Conservation (phyloP, 2,888 invertebrate genomes). For the Pachydiplax longipennis region DNA sequence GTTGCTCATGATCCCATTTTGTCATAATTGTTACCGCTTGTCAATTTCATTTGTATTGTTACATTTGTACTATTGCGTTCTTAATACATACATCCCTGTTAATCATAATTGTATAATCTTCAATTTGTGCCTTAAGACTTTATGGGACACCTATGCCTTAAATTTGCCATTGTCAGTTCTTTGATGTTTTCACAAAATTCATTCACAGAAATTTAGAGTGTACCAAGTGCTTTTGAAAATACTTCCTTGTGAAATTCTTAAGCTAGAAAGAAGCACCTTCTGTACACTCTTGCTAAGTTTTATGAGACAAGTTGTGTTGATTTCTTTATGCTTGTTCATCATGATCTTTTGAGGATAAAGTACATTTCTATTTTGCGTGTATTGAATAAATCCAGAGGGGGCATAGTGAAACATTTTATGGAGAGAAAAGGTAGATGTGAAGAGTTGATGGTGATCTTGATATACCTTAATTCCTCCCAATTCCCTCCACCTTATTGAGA, state of each 20-base stretch:
- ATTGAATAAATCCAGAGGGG: conserved; percentile 26
- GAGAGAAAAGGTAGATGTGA: conserved; percentile 2
- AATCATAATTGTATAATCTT: conserved; percentile 48
- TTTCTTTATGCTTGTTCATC: background rate
- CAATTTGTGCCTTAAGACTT: conserved; percentile 49
- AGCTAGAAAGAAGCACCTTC: background rate
- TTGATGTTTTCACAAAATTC: background rate
- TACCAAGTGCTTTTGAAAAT: conserved; percentile 12
- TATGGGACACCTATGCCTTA: conserved; percentile 52
- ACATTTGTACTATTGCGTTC: conserved; percentile 49
- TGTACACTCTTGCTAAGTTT: background rate
- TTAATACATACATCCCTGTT: conserved; percentile 50
- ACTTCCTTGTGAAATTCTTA: background rate
- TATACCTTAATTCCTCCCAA: background rate
- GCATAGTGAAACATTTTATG: background rate
- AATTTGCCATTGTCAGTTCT: background rate
- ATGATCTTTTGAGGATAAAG: background rate
- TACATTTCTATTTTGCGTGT: background rate
- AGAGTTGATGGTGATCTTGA: conserved; percentile 24
- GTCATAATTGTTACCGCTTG: conserved; percentile 50
- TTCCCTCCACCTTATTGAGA: conserved; percentile 3
- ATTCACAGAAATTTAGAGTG: background rate
- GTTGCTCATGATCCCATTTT: conserved; percentile 50
- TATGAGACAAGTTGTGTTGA: background rate
- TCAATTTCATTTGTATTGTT: conserved; percentile 49